Percentiles rank a stretch among this genome's conserved stretches.
phyloP scores from a whole-genome alignment of 1,140 invertebrate species.

The Reticulitermes speratus region DNA sequence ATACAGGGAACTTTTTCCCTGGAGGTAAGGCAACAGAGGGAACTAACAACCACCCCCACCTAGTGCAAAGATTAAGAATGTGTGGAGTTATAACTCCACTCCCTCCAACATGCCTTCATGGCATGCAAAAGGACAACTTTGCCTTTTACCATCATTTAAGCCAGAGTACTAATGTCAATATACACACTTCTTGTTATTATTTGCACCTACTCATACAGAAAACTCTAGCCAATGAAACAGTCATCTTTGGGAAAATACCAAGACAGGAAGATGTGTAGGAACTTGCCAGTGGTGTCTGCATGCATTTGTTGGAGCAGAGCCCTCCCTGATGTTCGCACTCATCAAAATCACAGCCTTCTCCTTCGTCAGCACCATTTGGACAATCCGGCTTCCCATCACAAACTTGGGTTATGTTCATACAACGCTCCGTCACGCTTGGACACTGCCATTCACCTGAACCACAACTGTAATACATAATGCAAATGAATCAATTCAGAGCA shows the following conservation, averaged over 20 bases:
- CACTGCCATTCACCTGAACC: slow-evolving; percentile 78
- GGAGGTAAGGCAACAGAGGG: too few relatives aligned
- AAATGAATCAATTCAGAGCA: neutral
- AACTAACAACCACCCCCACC: too few relatives aligned
- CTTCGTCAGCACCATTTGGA: slow-evolving; percentile 90
- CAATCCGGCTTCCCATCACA: slow-evolving; percentile 86
- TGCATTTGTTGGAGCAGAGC: slow-evolving; percentile 83
- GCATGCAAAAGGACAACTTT: too few relatives aligned
- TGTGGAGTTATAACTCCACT: too few relatives aligned
- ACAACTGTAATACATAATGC: slow-evolving; percentile 54
- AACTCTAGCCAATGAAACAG: neutral
- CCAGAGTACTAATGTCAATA: too few relatives aligned
- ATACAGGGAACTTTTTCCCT: too few relatives aligned
- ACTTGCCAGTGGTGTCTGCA: slow-evolving; percentile 80
- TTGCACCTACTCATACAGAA: too few relatives aligned
- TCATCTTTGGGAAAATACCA: too few relatives aligned
- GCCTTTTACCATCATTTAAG: too few relatives aligned
- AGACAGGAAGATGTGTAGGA: slow-evolving; percentile 31
- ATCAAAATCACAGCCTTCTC: slow-evolving; percentile 75
- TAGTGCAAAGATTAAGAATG: too few relatives aligned
- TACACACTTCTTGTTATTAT: too few relatives aligned
- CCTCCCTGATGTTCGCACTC: slow-evolving; percentile 66
- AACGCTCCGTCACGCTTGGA: slow-evolving; percentile 72
- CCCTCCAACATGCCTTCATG: too few relatives aligned
- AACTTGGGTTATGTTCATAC: slow-evolving; percentile 75